Evolutionary conservation across 1,140 invertebrate species (phyloP).

Genomic region (Lycorma delicatula): DNA sequence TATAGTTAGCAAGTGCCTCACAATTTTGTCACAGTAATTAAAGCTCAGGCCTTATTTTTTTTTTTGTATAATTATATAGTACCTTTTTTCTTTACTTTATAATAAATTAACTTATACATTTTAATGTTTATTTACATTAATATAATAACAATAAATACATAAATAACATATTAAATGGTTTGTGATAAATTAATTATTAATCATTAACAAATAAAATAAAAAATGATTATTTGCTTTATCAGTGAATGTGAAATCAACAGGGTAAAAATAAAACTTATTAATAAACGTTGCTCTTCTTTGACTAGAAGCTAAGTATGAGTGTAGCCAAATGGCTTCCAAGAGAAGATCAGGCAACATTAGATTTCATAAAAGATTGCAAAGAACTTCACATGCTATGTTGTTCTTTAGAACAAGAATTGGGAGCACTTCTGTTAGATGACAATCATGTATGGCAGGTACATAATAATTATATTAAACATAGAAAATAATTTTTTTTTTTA

Average conservation of each 20-base stretch:
- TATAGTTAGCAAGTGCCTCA: too few species aligned
- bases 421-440: neutral
- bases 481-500: neutral
- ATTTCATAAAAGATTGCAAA: neutral
- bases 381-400: neutral
- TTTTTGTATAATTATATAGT: too few species aligned
- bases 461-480: neutral
- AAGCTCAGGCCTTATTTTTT: too few species aligned
- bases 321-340: conserved; percentile 1
- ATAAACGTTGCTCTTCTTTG: neutral
- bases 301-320: neutral
- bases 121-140: too few species aligned
- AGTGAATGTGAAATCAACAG: neutral
- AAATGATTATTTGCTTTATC: neutral
- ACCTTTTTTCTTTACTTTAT: too few species aligned
- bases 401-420: neutral
- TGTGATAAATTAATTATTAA: neutral
- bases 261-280: neutral
- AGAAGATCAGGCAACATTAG: neutral
- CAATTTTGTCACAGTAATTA: too few species aligned
- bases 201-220: neutral
- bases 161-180: neutral
- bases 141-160: neutral
- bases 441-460: neutral
- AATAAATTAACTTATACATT: too few species aligned